Evolutionary conservation across 1,140 invertebrate genomes (phyloP).

Genomic region (Charaxes varanes): DNA sequence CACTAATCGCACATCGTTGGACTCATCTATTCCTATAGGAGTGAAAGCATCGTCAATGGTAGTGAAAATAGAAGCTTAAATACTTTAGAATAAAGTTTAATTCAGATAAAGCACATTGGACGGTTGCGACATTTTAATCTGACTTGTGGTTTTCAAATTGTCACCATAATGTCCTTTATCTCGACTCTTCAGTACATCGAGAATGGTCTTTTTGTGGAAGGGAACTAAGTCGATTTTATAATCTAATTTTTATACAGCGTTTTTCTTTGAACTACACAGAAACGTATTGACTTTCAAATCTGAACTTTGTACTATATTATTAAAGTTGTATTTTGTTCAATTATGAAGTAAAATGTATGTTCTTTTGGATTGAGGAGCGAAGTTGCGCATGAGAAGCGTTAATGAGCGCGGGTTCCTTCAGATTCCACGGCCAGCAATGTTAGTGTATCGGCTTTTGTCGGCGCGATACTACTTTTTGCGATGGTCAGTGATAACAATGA

Average conservation of each 20-base stretch:
- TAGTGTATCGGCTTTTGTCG: conserved; percentile 67
- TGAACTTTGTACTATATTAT: not conserved
- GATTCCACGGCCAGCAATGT: conserved; percentile 59
- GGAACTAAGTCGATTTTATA: conserved; percentile 14
- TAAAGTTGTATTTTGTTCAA: conserved; percentile 13
- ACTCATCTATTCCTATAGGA: conserved; percentile 1
- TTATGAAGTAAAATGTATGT: conserved; percentile 12
- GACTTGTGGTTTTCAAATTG: conserved; percentile 1
- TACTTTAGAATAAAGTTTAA: conserved; percentile 1
- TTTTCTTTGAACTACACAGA: not conserved
- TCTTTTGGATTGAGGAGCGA: conserved; percentile 12
- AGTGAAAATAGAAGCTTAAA: not conserved
- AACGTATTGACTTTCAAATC: not conserved
- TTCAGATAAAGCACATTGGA: not conserved
- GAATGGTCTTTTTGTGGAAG: conserved; percentile 12
- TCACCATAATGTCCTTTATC: conserved; percentile 18
- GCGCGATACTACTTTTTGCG: conserved; percentile 62
- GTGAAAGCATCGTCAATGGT: conserved; percentile 10
- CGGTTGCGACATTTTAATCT: conserved; percentile 1
- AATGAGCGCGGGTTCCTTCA: conserved; percentile 56
- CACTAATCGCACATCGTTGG: conserved; percentile 62
- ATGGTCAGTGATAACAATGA: conserved; percentile 67
- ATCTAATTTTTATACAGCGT: conserved; percentile 11
- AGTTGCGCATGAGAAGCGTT: conserved; percentile 48
- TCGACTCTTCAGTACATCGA: conserved; percentile 4